phyloP scores from a whole-genome alignment of 2,113 vertebrate genomes.

The Pithys albifrons region DNA sequence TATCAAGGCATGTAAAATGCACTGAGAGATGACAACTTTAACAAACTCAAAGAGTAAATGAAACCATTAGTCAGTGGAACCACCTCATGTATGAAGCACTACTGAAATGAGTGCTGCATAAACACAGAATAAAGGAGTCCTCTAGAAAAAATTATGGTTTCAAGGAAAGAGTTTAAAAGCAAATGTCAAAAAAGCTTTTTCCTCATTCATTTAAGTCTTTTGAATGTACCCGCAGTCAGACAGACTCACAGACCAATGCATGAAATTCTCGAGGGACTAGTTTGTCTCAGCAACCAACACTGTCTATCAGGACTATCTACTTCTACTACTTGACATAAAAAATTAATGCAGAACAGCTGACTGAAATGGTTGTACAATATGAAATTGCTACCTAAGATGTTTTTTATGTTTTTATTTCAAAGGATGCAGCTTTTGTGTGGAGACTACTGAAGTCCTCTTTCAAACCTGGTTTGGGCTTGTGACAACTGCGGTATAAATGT shows the following conservation, averaged over 20 bases:
- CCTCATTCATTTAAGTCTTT: conserved; percentile 6
- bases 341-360: neutral
- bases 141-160: neutral
- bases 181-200: neutral
- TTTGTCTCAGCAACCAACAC: neutral
- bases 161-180: conserved; percentile 38
- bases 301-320: neutral
- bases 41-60: neutral
- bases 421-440: neutral
- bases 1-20: conserved; percentile 12
- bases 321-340: neutral
- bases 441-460: neutral
- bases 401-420: conserved; percentile 12
- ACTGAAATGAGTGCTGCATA: neutral
- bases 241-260: neutral
- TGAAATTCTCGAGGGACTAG: neutral
- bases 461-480: neutral
- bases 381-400: neutral
- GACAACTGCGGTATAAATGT: neutral
- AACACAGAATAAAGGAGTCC: neutral
- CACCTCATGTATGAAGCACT: neutral
- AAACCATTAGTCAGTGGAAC: neutral
- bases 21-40: neutral
- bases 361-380: conserved; percentile 2
- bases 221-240: conserved; percentile 14